Conservation (phyloP, 2,888 invertebrate species). For the Scaptomyza polygonia region DNA sequence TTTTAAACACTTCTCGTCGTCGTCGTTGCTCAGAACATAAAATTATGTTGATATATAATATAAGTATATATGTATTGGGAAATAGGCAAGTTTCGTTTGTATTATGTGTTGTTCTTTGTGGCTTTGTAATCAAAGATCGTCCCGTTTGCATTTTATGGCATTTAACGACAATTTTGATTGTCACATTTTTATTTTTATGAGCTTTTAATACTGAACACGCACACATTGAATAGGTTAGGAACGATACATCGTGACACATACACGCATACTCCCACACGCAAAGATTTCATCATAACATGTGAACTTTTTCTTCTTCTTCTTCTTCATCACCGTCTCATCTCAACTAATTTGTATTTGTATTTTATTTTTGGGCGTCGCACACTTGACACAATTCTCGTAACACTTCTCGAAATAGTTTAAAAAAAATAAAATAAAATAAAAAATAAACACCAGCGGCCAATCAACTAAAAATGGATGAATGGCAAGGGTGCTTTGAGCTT, state of each 20-base stretch:
- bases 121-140: slow-evolving; percentile 22
- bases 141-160: slow-evolving; percentile 50
- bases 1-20: slow-evolving; percentile 38
- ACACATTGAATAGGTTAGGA: slow-evolving; percentile 39
- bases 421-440: slow-evolving; percentile 65
- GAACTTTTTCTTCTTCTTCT: slow-evolving; percentile 22
- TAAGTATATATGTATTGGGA: slow-evolving; percentile 14
- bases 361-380: slow-evolving; percentile 61
- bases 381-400: slow-evolving; percentile 75
- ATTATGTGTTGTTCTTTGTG: slow-evolving; percentile 11
- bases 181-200: slow-evolving; percentile 45
- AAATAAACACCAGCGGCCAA: slow-evolving; percentile 56
- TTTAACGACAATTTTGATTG: slow-evolving; percentile 63
- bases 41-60: slow-evolving; percentile 18
- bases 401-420: slow-evolving; percentile 66
- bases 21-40: slow-evolving; percentile 31
- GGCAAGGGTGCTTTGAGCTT: slow-evolving; percentile 5
- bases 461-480: slow-evolving; percentile 41
- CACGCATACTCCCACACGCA: slow-evolving; percentile 42
- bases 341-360: slow-evolving; percentile 13
- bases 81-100: slow-evolving; percentile 46
- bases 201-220: slow-evolving; percentile 47
- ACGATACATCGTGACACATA: slow-evolving; percentile 10
- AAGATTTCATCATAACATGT: slow-evolving; percentile 56
- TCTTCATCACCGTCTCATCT: slow-evolving; percentile 4